Evolutionary conservation across 2,888 invertebrate genomes (phyloP).

Genomic region (Erynnis tages): DNA sequence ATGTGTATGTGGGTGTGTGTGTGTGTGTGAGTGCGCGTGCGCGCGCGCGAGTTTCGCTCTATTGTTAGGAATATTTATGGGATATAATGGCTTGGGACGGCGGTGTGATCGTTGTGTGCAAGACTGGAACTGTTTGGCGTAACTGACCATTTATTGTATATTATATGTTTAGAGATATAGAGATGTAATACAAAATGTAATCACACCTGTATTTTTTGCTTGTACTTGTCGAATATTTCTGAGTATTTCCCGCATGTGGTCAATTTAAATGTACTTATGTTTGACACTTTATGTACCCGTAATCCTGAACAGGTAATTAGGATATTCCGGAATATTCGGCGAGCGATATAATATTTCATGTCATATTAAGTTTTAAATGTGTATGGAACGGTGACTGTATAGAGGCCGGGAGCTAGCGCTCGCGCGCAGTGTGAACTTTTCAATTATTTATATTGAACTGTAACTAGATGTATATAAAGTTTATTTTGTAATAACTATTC

Average conservation of each 20-base stretch:
- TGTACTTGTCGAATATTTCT: not conserved
- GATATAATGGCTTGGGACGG: no score
- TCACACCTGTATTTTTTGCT: not conserved
- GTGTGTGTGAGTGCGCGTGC: not conserved
- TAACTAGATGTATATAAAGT: conserved; percentile 53
- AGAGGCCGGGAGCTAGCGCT: not conserved
- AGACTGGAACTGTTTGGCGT: not conserved
- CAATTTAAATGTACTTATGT: no score
- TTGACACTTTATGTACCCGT: no score
- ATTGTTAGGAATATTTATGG: no score
- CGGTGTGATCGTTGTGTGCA: not conserved
- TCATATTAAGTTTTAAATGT: conserved; percentile 5
- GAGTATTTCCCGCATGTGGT: no score
- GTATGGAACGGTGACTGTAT: not conserved
- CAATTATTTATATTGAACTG: conserved; percentile 42
- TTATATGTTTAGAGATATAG: not conserved
- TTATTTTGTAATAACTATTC: conserved; percentile 51
- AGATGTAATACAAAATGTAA: not conserved
- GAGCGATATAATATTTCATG: not conserved
- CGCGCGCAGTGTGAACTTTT: conserved; percentile 35
- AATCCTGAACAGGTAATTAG: not conserved
- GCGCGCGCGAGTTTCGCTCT: not conserved
- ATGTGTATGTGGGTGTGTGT: not conserved
- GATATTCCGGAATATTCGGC: not conserved
- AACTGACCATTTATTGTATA: not conserved